Conservation (phyloP, 2,113 vertebrate species). For the Pseudorhombus dupliciocellatus region DNA sequence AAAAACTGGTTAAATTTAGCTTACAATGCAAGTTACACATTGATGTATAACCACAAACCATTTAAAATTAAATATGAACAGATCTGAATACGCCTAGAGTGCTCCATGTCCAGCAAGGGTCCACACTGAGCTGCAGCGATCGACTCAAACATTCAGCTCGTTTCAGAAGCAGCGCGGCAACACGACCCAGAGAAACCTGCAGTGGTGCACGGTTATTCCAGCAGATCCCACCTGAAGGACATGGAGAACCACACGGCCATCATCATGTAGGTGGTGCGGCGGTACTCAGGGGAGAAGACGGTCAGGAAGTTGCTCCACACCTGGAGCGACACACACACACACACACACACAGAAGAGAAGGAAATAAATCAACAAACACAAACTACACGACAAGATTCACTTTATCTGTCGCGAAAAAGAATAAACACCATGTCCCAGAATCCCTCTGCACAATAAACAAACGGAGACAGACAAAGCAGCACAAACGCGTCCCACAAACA, state of each 20-base stretch:
- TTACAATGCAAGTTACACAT: too few relatives aligned
- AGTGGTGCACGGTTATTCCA: neutral
- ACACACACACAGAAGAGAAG: neutral
- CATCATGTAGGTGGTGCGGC: constrained; percentile 94
- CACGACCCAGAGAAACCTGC: neutral
- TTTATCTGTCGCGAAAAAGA: neutral
- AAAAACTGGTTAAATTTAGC: too few relatives aligned
- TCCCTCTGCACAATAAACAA: neutral
- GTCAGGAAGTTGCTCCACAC: constrained; percentile 92
- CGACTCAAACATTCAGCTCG: too few relatives aligned
- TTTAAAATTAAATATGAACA: too few relatives aligned
- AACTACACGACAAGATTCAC: neutral
- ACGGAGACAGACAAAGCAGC: neutral
- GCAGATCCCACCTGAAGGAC: constrained; percentile 89
- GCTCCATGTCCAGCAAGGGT: too few relatives aligned
- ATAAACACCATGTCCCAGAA: neutral
- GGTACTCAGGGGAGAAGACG: constrained; percentile 89
- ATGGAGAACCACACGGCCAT: constrained; percentile 99
- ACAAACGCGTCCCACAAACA: neutral
- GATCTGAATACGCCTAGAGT: too few relatives aligned
- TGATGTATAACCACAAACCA: too few relatives aligned
- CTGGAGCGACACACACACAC: constrained; percentile 62
- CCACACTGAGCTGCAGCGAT: too few relatives aligned
- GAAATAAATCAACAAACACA: neutral
- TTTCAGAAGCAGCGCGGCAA: too few relatives aligned